Base-by-base conservation (phyloP, 2,888 invertebrate genomes). In the Antheraea yamamai region DNA sequence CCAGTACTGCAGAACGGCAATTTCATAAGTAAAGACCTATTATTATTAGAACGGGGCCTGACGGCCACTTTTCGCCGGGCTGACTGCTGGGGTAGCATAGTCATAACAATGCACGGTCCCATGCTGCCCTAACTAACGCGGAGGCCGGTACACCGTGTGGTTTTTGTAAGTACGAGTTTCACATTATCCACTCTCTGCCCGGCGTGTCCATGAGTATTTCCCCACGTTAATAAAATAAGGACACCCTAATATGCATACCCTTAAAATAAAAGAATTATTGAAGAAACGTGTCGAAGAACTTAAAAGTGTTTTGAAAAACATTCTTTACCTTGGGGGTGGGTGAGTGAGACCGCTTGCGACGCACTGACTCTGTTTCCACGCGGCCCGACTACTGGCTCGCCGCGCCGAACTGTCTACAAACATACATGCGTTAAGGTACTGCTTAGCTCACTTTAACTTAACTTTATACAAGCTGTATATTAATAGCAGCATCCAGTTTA, bases 361-460 rank as follows among this genome's bases (percentile, higher is more conserved):
- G 96, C 97, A 97, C 95, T 97, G 97, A 95, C 97, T 97, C 96
- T 97, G 97, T 96, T 97, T 97, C 97, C 97, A 97, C 97, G 97
- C 97, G 96, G 97, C 96, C 96, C 97, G 96, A 90, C 89, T 94
- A 95, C 96, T 97, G 96, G 96, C 96, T 97, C 97, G 97, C 96
- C 97, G 97, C 97, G 97, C 96, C 97, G 97, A 97, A 97, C 97
- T 97, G 97, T 97, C 97, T 97, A 97, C 97, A 97, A 97, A 96
- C 95, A 96, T 95, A 96, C 96, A 96, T 96, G 96, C 96, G 96
- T 96, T 96, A 96, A 94, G 93, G 93, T 89, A 91, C 92, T 90
- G 92, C 91, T 90, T 90, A 89, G 87, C 85, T 82, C 20, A 70
- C 26, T 66, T 66, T 66, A 66, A 26, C 20, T 61, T 61, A 55